Percentiles rank a stretch among this genome's conserved stretches.
Evolutionary conservation across 92 coral and sea anemone species (phyloP).

Genomic region (Epizoanthus illoricatus): DNA sequence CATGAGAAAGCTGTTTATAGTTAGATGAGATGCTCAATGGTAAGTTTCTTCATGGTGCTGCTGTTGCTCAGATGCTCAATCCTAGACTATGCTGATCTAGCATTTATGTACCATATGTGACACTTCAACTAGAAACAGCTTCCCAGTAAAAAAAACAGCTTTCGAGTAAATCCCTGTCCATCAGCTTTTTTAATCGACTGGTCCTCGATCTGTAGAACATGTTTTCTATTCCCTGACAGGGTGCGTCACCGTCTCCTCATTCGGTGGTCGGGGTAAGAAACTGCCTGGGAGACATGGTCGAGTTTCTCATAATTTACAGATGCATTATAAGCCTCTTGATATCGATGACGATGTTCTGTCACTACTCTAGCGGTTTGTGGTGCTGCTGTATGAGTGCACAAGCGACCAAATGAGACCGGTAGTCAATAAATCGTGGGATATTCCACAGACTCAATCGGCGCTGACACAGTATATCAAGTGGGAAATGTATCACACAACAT

Average conservation of each 20-base stretch:
- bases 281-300: constrained; percentile 43
- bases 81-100: too few relatives aligned
- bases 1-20: too few relatives aligned
- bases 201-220: constrained; percentile 15
- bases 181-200: not conserved
- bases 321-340: constrained; percentile 4
- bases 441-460: constrained; percentile 30
- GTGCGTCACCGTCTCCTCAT: constrained; percentile 26
- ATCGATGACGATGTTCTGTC: constrained; percentile 17
- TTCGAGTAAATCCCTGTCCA: constrained; percentile 27
- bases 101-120: too few relatives aligned
- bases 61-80: too few relatives aligned
- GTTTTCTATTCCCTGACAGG: constrained; percentile 43
- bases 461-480: constrained; percentile 28
- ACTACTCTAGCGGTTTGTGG: constrained; percentile 35
- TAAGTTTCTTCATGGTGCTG: too few relatives aligned
- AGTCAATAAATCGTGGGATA: constrained; percentile 17
- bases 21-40: too few relatives aligned
- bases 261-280: constrained; percentile 42
- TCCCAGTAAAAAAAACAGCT: too few relatives aligned
- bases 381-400: constrained; percentile 37
- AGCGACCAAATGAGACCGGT: constrained; percentile 19
- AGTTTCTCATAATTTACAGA: constrained; percentile 26
- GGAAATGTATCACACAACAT: constrained; percentile 36
- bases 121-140: too few relatives aligned